Base-by-base conservation (phyloP, 2,888 invertebrate species). In the Copidosoma aretas region DNA sequence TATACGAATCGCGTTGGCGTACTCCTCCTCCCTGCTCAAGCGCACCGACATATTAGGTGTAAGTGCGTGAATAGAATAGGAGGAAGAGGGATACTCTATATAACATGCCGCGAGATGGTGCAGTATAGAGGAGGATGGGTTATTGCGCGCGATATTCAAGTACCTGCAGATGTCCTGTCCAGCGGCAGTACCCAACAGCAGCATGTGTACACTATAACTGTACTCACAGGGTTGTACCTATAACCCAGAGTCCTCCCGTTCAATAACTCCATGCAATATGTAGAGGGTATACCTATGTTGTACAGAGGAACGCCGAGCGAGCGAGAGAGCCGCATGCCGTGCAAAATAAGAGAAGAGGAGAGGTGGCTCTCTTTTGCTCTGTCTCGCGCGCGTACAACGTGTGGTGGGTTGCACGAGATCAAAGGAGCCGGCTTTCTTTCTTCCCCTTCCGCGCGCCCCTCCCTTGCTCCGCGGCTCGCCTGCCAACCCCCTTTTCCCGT, bases 321-420 rank as follows among this genome's bases (percentile, higher is more conserved):
- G 32, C 32, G 8, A 32, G 8, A 32, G 32, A 32, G 32, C 32
- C 32, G 12, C 43, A 46, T 17, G 12, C 17, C 17, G 43, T 17
- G 17, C 15, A 46, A 60, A 22, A 59, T 63, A 53, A 54, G 43
- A 46, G 12, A 3, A 17, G 62, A 61, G n/a, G n/a, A n/a, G n/a
- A n/a, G n/a, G 51, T 56, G 59, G 60, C 60, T 59, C 64, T 19
- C 41, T 21, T 22, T 43, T 21, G 21, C 25, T 59, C 60, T 17
- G 56, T 43, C 58, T 64, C 61, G 41, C 56, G 46, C 60, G 41
- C 56, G 46, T 57, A 51, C 62, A 51, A 46, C 53, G 52, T 76
- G 76, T 76, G 78, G 75, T n/a, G n/a, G n/a, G n/a, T n/a, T n/a
- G 77, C 71, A 73, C 70, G 73, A 78, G 79, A 81, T 81, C 80